Conservation (phyloP, 2,113 vertebrate genomes). For the Pomatorhinus ruficollis region DNA sequence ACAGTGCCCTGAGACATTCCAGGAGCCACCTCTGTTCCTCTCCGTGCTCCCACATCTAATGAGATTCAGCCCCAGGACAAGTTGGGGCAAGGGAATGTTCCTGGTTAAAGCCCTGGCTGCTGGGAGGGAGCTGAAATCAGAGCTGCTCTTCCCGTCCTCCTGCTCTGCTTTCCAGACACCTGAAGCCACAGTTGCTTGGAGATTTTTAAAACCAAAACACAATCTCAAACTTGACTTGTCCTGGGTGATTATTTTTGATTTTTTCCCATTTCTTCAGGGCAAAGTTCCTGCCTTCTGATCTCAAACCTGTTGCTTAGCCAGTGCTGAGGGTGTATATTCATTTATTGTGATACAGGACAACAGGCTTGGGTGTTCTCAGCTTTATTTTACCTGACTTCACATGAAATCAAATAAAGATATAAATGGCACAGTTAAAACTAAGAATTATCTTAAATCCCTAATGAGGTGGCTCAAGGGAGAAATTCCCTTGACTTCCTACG, state of each 20-base stretch:
- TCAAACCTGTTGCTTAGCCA: neutral
- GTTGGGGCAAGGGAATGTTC: neutral
- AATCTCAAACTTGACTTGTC: neutral
- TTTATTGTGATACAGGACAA: neutral
- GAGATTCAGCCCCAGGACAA: neutral
- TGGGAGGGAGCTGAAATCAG: neutral
- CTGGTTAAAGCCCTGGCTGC: rapidly evolving
- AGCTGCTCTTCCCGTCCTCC: neutral
- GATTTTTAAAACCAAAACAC: neutral
- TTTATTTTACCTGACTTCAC: neutral
- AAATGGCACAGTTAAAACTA: neutral
- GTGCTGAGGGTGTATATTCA: neutral
- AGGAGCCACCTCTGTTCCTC: neutral
- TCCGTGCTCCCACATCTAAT: neutral
- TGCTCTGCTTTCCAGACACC: neutral
- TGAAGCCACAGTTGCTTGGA: neutral
- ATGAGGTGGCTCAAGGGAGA: neutral
- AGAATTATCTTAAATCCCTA: neutral
- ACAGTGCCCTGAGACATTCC: neutral
- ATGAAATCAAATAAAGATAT: neutral
- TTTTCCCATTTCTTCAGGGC: neutral
- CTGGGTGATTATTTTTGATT: rapidly evolving
- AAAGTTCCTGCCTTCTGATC: neutral
- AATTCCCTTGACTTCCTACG: neutral
- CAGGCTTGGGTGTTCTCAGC: neutral